Evolutionary conservation across 2,888 invertebrate genomes (phyloP), one percentile per base, ranked within the genome.

Genomic region (Trichogramma evanescens): DNA sequence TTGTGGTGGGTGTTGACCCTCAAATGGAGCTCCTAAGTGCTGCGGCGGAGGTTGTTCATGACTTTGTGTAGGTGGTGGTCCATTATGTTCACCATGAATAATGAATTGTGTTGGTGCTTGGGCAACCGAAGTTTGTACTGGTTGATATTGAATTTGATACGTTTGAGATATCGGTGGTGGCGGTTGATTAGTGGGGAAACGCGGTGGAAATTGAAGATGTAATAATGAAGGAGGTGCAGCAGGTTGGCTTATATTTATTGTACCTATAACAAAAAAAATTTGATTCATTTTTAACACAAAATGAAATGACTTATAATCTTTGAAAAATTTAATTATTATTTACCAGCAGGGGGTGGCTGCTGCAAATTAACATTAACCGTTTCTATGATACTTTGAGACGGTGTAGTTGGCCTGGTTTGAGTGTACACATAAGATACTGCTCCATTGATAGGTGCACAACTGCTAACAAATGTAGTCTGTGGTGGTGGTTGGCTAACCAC

Each of bases 401-500:
- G 77, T 42, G 75, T 74, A 1, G 71, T 67, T 4, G 77, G 69
- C 53, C 74, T 69, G 0, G 78, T 71, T 61, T 76, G 78, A 3
- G 77, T 74, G 59, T 76, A 77, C 8, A 77, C 77, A 55, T 77
- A 77, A 6, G 77, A 77, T 13, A 76, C 75, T 1, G 75, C 71
- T 8, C 72, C 71, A 38, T 72, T 72, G 39, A 73, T 70, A 1
- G 72, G 65, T 3, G 70, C 72, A 39, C 66, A 66, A 57, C 70
- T 72, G 57, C 74, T 70, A 56, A 75, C 72, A 41, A 71, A 73
- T 50, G 68, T 71, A 48, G 72, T 73, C 46, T 74, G 71, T 1
- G 76, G 74, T 0, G 75, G 74, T 3, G 77, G 78, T 49, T 78
- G 78, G 58, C 76, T 77, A 74, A 78, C 73, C 5, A 77, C 76